phyloP scores from a whole-genome alignment of 2,888 invertebrate genomes.

The Automeris io region DNA sequence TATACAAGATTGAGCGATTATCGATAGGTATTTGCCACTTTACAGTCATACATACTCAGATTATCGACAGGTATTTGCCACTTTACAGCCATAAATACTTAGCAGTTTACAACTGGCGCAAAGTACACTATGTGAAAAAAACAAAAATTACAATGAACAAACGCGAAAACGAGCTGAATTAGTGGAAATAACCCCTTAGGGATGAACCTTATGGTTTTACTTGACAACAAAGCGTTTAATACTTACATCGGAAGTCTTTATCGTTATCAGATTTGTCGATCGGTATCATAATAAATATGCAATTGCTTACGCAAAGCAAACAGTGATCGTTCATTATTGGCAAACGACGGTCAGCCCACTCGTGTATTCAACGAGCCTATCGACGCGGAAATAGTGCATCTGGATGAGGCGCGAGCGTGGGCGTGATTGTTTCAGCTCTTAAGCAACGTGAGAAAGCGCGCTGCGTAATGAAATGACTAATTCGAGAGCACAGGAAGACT shows the following conservation, averaged over 20 bases:
- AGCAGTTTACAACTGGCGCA: no score
- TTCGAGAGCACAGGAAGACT: conserved; percentile 8
- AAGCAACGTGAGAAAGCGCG: conserved; percentile 14
- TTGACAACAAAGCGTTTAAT: not conserved
- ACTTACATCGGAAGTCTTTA: conserved; percentile 1
- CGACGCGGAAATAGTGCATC: conserved; percentile 42
- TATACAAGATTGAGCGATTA: no score
- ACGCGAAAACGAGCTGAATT: no score
- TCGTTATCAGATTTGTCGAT: conserved; percentile 31
- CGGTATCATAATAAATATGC: conserved; percentile 29
- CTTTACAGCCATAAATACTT: no score
- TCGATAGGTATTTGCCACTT: no score
- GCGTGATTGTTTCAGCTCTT: conserved; percentile 35
- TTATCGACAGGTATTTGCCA: no score
- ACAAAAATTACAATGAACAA: no score
- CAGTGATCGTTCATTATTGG: conserved; percentile 51
- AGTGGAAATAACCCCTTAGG: no score
- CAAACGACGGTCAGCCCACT: conserved; percentile 53
- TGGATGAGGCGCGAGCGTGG: conserved; percentile 52
- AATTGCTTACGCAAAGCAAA: conserved; percentile 65
- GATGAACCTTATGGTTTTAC: no score
- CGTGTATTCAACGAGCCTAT: conserved; percentile 39
- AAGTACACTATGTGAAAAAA: no score
- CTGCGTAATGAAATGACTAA: conserved; percentile 17
- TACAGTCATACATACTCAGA: no score